Evolutionary conservation across 2,113 vertebrate genomes (phyloP).

Genomic region (Mastomys natalensis): DNA sequence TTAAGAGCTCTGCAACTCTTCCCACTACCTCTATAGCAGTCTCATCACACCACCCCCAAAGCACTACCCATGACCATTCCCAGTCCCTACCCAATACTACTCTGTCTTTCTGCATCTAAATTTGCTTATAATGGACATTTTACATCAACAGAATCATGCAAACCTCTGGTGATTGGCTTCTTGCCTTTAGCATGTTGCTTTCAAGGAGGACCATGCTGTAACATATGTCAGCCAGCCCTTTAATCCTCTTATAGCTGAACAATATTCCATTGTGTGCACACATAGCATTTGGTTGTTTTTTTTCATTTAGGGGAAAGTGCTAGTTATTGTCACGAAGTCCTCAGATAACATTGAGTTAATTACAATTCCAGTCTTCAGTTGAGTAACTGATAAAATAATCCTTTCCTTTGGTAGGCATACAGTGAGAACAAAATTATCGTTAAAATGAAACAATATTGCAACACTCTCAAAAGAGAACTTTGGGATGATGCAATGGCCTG

Average conservation of each 20-base stretch:
- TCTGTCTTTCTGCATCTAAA: background rate
- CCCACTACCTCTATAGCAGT: background rate
- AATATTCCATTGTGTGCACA: background rate
- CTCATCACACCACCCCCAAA: background rate
- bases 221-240: background rate
- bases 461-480: background rate
- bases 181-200: background rate
- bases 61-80: background rate
- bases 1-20: background rate
- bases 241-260: background rate
- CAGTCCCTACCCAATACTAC: background rate
- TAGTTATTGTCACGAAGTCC: background rate
- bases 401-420: background rate
- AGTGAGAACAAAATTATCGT: background rate
- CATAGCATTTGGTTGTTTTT: background rate
- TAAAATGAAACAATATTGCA: background rate
- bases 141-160: background rate
- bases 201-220: background rate
- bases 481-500: background rate
- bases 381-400: background rate
- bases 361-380: background rate
- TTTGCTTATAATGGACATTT: background rate
- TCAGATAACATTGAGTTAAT: background rate
- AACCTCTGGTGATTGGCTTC: background rate
- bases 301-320: background rate